Percentiles rank a stretch among this genome's conserved stretches.
Evolutionary conservation across 2,888 invertebrate genomes (phyloP).

Genomic region (Leptothorax acervorum): DNA sequence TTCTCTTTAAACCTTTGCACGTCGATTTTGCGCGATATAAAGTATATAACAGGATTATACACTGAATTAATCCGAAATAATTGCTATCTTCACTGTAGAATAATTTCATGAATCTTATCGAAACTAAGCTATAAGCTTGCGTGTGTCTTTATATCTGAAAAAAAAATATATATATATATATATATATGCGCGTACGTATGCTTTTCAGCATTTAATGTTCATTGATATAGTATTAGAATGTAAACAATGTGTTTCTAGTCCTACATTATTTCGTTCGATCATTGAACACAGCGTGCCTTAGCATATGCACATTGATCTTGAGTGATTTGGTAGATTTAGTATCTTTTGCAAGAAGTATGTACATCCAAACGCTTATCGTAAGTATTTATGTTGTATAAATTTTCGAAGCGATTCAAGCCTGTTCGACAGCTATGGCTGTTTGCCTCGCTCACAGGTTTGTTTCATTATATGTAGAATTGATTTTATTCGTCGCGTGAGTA

Average conservation of each 20-base stretch:
- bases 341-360: slow-evolving; percentile 6
- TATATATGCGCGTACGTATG: slow-evolving; percentile 5
- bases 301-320: slow-evolving; percentile 22
- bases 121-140: slow-evolving; percentile 16
- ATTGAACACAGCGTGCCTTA: slow-evolving; percentile 22
- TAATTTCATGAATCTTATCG: slow-evolving; percentile 19
- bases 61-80: slow-evolving; percentile 9
- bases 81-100: not conserved
- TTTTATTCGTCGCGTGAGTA: slow-evolving; percentile 57
- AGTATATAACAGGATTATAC: not conserved
- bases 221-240: slow-evolving; percentile 57
- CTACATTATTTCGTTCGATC: slow-evolving; percentile 61
- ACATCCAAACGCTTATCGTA: not conserved
- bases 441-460: not conserved
- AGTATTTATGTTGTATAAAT: slow-evolving; percentile 28
- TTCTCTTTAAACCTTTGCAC: not conserved
- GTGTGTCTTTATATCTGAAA: slow-evolving; percentile 50
- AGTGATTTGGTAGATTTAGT: slow-evolving; percentile 35
- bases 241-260: slow-evolving; percentile 74
- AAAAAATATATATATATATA: slow-evolving; percentile 8
- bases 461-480: slow-evolving; percentile 65
- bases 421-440: not conserved
- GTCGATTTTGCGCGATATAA: not conserved
- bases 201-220: slow-evolving; percentile 32
- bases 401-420: not conserved